phyloP scores from a whole-genome alignment of 2,113 vertebrate genomes.

The Anguilla rostrata region DNA sequence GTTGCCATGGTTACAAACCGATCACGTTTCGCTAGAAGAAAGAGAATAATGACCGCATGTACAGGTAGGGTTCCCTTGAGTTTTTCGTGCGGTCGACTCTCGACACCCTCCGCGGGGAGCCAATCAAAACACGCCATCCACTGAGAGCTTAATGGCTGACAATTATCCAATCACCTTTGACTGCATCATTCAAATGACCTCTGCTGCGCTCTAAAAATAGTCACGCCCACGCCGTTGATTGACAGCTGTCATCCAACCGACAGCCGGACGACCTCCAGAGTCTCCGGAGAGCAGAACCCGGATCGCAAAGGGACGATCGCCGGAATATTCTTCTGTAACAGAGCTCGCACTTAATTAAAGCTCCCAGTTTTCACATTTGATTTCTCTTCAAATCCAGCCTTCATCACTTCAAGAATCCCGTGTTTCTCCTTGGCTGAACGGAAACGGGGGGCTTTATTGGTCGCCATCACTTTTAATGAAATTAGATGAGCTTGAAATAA shows the following conservation, averaged over 20 bases:
- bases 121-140: background rate
- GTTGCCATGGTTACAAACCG: conserved; percentile 60
- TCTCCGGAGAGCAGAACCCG: background rate
- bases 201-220: conserved; percentile 17
- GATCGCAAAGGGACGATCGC: background rate
- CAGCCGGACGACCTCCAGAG: background rate
- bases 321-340: background rate
- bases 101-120: background rate
- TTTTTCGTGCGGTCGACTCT: background rate
- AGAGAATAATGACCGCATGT: background rate
- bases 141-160: background rate
- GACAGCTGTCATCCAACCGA: conserved; percentile 5
- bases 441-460: background rate
- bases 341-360: background rate
- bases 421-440: background rate
- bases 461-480: background rate
- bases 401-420: background rate
- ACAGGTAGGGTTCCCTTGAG: background rate
- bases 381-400: background rate
- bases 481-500: background rate
- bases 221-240: conserved; percentile 31
- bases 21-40: background rate
- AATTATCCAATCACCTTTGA: conserved; percentile 2
- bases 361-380: background rate
- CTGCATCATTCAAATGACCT: conserved; percentile 10